These are phyloP conservation scores for Eledona agricola DNA, from an alignment of 2,888 invertebrate species.

Conservation along the genomic window DNA sequence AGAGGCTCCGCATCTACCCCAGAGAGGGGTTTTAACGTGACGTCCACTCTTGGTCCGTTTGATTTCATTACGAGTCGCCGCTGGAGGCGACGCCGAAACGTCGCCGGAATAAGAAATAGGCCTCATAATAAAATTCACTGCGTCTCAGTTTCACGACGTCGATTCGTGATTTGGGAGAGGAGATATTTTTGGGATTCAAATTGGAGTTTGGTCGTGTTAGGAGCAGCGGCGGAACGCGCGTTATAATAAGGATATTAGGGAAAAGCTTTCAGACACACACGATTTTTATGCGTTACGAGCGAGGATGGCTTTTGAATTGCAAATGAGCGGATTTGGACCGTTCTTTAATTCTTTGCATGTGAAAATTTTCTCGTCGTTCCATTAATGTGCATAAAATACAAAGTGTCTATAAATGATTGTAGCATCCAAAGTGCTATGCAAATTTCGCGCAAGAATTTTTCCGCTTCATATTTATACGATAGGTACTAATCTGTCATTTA, in stretches of 20 bases:
- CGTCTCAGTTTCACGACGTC: conserved; percentile 20
- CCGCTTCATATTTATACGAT: no score
- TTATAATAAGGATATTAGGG: conserved; percentile 20
- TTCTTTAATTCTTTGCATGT: no score
- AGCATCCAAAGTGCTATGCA: no score
- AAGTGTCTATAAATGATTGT: no score
- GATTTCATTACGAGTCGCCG: conserved; percentile 39
- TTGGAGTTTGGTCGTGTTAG: conserved; percentile 12
- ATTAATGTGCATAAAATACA: no score
- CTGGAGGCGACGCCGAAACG: conserved; percentile 40
- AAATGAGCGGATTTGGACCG: no score
- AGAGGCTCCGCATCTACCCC: conserved; percentile 1
- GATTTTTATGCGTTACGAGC: conserved; percentile 15
- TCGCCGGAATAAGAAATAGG: conserved; percentile 38
- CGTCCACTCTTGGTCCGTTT: conserved; percentile 22
- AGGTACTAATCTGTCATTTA: no score
- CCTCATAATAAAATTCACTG: conserved; percentile 26
- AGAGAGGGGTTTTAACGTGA: conserved; percentile 2
- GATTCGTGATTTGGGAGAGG: not conserved
- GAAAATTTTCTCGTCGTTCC: no score
- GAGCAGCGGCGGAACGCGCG: conserved; percentile 6
- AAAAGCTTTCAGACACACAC: conserved; percentile 14
- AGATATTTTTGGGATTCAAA: conserved; percentile 12
- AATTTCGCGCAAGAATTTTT: no score
- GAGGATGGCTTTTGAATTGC: no score